These are phyloP conservation scores for Bryconaethiops microstoma DNA, from an alignment of 2,797 vertebrate species.

Conservation along the genomic window DNA sequence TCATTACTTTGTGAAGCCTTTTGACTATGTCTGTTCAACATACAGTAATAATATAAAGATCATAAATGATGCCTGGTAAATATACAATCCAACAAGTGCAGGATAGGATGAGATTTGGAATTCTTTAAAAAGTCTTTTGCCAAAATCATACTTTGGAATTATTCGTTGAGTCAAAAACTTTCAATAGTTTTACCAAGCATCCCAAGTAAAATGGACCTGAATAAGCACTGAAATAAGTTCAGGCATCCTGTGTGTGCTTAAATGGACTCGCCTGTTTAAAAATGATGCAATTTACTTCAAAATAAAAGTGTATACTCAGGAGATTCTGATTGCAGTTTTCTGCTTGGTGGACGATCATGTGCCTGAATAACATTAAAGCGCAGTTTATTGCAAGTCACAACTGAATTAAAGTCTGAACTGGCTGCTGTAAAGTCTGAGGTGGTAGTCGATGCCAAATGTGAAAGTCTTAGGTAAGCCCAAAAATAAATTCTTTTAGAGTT, in stretches of 20 bases:
- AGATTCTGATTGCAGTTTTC: constrained; percentile 27
- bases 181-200: neutral
- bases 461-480: constrained; percentile 14
- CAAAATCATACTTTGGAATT: neutral
- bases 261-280: constrained; percentile 5
- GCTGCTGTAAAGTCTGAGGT: neutral
- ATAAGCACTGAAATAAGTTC: constrained; percentile 21
- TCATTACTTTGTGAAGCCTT: constrained; percentile 6
- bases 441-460: constrained; percentile 32
- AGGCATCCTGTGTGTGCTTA: constrained; percentile 5
- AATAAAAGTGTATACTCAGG: constrained; percentile 38
- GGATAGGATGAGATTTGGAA: neutral
- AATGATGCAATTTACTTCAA: constrained; percentile 19
- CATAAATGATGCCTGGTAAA: neutral
- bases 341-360: constrained; percentile 46
- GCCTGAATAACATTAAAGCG: constrained; percentile 51
- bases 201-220: constrained; percentile 26
- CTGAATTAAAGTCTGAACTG: constrained; percentile 27
- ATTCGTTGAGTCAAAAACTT: neutral
- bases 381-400: constrained; percentile 14
- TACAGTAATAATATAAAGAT: neutral
- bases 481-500: constrained; percentile 30
- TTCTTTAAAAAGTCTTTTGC: neutral
- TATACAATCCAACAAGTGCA: neutral
- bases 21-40: constrained; percentile 27